Evolutionary conservation across 2,113 vertebrate genomes (phyloP).

Genomic region (Grantiella picta): DNA sequence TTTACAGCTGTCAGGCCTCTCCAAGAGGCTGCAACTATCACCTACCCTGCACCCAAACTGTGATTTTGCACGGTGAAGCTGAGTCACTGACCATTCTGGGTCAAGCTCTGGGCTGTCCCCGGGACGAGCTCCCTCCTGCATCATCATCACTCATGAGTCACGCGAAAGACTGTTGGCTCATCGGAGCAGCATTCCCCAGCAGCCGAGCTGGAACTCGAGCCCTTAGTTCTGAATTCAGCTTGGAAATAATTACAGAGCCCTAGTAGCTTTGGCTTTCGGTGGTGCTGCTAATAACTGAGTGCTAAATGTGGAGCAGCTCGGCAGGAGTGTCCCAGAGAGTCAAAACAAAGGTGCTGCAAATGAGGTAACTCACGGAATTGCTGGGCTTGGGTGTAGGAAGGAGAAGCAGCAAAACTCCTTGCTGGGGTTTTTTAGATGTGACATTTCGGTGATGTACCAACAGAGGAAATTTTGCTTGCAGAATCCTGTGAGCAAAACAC

Average conservation of each 20-base stretch:
- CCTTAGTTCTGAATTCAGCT: slow-evolving; percentile 5
- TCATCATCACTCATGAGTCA: slow-evolving; percentile 1
- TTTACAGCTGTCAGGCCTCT: not conserved
- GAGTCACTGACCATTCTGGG: not conserved
- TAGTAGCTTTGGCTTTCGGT: slow-evolving; percentile 22
- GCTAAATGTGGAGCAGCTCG: slow-evolving; percentile 44
- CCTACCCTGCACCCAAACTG: not conserved
- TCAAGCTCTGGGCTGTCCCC: not conserved
- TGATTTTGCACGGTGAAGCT: not conserved
- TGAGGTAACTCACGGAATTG: not conserved
- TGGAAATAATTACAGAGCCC: slow-evolving; percentile 31
- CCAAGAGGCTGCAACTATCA: not conserved
- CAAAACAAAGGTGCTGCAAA: slow-evolving; percentile 60
- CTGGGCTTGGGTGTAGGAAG: slow-evolving; percentile 17
- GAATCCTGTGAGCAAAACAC: slow-evolving; percentile 82
- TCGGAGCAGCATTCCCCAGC: not conserved
- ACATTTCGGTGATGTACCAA: slow-evolving; percentile 71
- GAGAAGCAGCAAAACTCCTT: slow-evolving; percentile 9
- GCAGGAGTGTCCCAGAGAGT: not conserved
- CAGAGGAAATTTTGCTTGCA: slow-evolving; percentile 77
- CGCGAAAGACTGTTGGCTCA: not conserved
- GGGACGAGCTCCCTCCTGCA: not conserved
- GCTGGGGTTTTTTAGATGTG: slow-evolving; percentile 47
- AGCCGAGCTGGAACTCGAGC: slow-evolving; percentile 11
- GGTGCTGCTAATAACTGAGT: slow-evolving; percentile 12